Conservation (phyloP, 1,140 invertebrate species). For the Galleria mellonella region DNA sequence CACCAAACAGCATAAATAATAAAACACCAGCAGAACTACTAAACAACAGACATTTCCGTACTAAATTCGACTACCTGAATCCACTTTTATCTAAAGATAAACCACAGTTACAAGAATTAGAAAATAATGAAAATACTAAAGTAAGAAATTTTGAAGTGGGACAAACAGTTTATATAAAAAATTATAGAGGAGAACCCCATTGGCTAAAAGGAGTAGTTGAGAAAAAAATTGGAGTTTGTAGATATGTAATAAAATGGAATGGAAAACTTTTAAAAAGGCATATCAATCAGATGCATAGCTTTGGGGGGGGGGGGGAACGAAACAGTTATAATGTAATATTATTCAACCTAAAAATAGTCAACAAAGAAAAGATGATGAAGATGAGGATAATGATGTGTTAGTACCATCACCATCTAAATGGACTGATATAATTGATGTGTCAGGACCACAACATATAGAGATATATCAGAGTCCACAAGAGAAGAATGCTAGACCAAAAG, state of each 20-base stretch:
- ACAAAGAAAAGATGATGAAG: background rate
- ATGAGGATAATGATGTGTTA: background rate
- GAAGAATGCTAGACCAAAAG: background rate
- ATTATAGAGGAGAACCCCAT: no score
- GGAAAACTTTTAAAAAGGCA: background rate
- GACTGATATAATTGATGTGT: background rate
- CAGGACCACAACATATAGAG: background rate
- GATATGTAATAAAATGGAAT: background rate
- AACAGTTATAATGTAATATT: background rate
- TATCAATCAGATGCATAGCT: background rate
- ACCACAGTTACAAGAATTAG: background rate
- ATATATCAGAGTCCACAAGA: background rate
- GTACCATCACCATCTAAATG: background rate
- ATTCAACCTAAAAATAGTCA: background rate
- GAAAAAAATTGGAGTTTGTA: no score
- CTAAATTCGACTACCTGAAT: background rate
- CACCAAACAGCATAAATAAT: background rate
- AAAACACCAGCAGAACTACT: constrained; percentile 1
- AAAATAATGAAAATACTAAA: no score
- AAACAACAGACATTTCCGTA: background rate
- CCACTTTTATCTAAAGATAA: background rate
- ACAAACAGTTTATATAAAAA: no score
- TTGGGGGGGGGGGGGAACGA: background rate
- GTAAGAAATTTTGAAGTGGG: no score
- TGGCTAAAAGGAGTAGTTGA: no score